Conservation (phyloP, 2,113 vertebrate genomes). For the Sorex araneus region DNA sequence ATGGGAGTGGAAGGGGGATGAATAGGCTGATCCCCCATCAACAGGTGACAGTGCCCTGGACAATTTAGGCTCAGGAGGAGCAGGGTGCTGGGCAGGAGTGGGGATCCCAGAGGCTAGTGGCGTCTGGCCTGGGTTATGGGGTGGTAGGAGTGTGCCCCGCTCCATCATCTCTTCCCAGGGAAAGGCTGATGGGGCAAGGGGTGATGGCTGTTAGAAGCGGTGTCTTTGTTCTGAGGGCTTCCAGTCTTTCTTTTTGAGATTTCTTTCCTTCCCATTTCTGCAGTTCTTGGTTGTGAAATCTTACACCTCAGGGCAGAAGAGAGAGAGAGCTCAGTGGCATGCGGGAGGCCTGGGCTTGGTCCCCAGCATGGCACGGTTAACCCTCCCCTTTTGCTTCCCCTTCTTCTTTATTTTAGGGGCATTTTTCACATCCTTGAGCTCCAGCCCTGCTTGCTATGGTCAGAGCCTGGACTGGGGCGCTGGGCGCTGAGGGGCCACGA, state of each 20-base stretch:
- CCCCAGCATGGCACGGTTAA: too few relatives aligned
- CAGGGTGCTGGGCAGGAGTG: not conserved
- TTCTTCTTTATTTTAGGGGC: too few relatives aligned
- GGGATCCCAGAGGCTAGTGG: not conserved
- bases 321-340: too few relatives aligned
- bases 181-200: not conserved
- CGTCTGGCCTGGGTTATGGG: too few relatives aligned
- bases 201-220: not conserved
- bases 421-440: not conserved
- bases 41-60: not conserved
- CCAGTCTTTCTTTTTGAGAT: not conserved
- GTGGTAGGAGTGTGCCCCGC: not conserved
- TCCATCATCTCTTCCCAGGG: not conserved
- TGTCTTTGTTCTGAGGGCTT: not conserved
- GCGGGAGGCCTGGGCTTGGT: too few relatives aligned
- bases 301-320: too few relatives aligned
- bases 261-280: too few relatives aligned
- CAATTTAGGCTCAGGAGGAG: not conserved
- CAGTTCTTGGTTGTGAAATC: too few relatives aligned
- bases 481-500: too few relatives aligned
- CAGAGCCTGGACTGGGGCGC: too few relatives aligned
- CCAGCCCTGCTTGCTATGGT: not conserved
- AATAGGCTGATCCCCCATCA: not conserved
- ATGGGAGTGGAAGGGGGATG: not conserved
- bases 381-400: too few relatives aligned